Conservation (phyloP, 2,888 invertebrate genomes). For the Chloromyia formosa region DNA sequence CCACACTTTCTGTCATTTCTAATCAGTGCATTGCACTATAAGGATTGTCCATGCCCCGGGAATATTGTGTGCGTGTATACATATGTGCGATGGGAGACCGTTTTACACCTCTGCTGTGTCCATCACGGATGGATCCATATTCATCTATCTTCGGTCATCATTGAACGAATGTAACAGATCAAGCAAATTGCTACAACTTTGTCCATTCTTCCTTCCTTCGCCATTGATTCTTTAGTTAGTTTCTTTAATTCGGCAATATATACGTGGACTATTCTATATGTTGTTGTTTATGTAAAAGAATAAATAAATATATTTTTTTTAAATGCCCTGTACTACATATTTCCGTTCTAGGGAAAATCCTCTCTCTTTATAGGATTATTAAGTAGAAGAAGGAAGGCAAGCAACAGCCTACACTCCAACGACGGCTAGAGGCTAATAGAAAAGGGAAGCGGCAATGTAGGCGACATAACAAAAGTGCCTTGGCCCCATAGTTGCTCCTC, state of each 20-base stretch:
- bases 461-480: slow-evolving; percentile 13
- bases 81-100: background rate
- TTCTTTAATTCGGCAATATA: slow-evolving; percentile 1
- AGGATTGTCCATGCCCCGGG: too few species aligned
- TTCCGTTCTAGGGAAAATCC: slow-evolving; percentile 39
- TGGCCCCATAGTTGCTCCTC: slow-evolving; percentile 23
- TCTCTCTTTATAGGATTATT: slow-evolving; percentile 41
- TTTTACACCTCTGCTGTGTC: background rate
- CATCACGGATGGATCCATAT: slow-evolving; percentile 24
- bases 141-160: background rate
- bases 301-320: background rate
- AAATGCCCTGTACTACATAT: slow-evolving; percentile 19
- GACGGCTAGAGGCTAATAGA: background rate
- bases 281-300: background rate
- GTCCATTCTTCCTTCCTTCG: background rate
- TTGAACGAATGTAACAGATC: background rate
- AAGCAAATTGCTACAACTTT: slow-evolving; percentile 1
- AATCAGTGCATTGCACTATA: slow-evolving; percentile 25
- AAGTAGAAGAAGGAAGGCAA: slow-evolving; percentile 30
- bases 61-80: background rate
- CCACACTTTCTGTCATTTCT: background rate
- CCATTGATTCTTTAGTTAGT: slow-evolving; percentile 17
- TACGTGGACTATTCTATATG: background rate
- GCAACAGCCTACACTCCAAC: slow-evolving; percentile 4
- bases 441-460: slow-evolving; percentile 21